Percentiles rank a stretch among this genome's conserved stretches.
phyloP scores from a whole-genome alignment of 2,113 vertebrate species.

The Orientallactaga bullata region DNA sequence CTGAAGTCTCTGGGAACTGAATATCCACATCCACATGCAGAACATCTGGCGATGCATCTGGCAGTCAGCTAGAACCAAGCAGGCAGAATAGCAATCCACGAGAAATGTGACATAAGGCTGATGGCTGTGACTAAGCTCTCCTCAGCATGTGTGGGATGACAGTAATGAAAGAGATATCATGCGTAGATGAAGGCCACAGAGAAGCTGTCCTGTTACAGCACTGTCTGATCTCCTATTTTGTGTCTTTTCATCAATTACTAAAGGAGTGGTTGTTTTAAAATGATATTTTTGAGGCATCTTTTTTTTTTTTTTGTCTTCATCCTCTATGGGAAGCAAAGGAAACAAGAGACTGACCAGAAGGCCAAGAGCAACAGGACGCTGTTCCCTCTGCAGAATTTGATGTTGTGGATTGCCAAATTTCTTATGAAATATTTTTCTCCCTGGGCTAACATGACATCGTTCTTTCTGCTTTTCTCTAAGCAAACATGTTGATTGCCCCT shows the following conservation, averaged over 20 bases:
- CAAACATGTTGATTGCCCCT: not conserved
- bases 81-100: slow-evolving; percentile 53
- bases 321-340: slow-evolving; percentile 52
- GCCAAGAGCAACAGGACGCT: slow-evolving; percentile 53
- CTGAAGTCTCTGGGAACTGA: slow-evolving; percentile 45
- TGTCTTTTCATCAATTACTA: not conserved
- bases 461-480: not conserved
- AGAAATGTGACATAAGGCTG: slow-evolving; percentile 63
- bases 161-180: not conserved
- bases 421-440: slow-evolving; percentile 34
- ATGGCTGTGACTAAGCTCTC: not conserved
- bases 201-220: not conserved
- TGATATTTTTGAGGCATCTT: not conserved
- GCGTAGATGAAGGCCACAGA: not conserved
- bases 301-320: slow-evolving; percentile 4
- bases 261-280: not conserved
- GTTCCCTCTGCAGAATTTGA: slow-evolving; percentile 42
- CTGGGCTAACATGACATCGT: not conserved
- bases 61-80: slow-evolving; percentile 68
- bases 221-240: not conserved
- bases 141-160: not conserved
- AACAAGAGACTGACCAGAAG: slow-evolving; percentile 43
- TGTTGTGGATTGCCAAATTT: slow-evolving; percentile 37
- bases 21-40: slow-evolving; percentile 44
- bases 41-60: slow-evolving; percentile 80